These are phyloP conservation scores for Callionymus lyra DNA, from an alignment of 2,113 vertebrate species.

Conservation along the genomic window DNA sequence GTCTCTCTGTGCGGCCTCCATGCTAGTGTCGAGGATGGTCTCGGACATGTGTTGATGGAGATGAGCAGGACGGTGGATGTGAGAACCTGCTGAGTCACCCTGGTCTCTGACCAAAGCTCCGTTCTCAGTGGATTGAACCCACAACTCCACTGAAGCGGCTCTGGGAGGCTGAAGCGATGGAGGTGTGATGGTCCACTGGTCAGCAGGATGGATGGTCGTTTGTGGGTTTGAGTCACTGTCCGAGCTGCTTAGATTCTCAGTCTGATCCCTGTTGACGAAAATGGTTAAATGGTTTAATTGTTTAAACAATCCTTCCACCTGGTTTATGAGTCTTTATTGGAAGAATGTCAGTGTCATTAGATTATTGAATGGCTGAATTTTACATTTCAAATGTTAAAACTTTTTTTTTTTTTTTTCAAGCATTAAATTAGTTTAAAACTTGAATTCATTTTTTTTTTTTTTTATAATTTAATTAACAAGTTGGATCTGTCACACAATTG, in stretches of 20 bases:
- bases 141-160: constrained; percentile 29
- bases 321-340: no score
- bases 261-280: constrained; percentile 16
- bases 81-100: constrained; percentile 29
- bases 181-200: constrained; percentile 5
- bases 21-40: constrained; percentile 14
- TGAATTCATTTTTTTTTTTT: no score
- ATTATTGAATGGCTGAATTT: no score
- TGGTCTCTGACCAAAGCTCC: constrained; percentile 17
- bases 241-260: constrained; percentile 31
- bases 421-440: no score
- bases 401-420: no score
- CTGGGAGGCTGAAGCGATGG: constrained; percentile 12
- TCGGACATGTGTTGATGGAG: constrained; percentile 17
- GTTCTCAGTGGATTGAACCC: constrained; percentile 44
- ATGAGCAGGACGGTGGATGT: constrained; percentile 12
- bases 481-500: no score
- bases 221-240: constrained; percentile 53
- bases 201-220: constrained; percentile 39
- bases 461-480: no score
- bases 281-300: neutral
- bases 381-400: no score
- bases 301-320: no score
- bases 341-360: no score
- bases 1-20: constrained; percentile 15